phyloP scores from a whole-genome alignment of 2,888 invertebrate species.

The Eubasilissa splendida region DNA sequence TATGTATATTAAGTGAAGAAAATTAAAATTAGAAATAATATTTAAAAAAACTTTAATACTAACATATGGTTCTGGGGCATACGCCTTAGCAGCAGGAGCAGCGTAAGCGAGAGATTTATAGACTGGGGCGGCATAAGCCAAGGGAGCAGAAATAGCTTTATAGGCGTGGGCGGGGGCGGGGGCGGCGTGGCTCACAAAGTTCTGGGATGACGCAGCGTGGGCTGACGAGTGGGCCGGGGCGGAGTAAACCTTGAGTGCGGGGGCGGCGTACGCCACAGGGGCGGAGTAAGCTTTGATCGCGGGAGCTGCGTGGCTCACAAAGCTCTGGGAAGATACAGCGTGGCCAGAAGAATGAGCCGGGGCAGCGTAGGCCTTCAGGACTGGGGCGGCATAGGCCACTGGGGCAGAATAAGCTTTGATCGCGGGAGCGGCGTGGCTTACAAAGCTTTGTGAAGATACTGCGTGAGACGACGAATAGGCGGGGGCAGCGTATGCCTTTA shows the following conservation, averaged over 20 bases:
- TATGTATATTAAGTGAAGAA: too few relatives aligned
- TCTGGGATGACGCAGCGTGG: constrained; percentile 27
- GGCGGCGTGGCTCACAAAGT: constrained; percentile 36
- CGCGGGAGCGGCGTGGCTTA: constrained; percentile 37
- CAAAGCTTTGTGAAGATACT: constrained; percentile 56
- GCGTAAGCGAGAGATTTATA: constrained; percentile 1
- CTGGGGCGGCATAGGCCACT: constrained; percentile 62
- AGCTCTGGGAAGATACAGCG: constrained; percentile 52
- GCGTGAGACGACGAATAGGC: constrained; percentile 59
- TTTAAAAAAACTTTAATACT: background rate
- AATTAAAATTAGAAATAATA: too few relatives aligned
- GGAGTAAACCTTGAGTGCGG: constrained; percentile 56
- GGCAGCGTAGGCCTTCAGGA: constrained; percentile 61
- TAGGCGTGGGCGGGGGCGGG: constrained; percentile 36
- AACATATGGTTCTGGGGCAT: constrained; percentile 28
- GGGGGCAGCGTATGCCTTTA: constrained; percentile 62
- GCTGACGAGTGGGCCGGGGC: constrained; percentile 19
- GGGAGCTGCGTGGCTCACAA: constrained; percentile 50
- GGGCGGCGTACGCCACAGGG: constrained; percentile 62
- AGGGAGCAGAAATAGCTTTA: background rate
- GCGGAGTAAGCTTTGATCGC: constrained; percentile 63
- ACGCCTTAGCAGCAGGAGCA: background rate
- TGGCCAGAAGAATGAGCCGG: constrained; percentile 58
- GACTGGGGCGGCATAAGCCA: constrained; percentile 5
- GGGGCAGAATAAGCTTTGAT: constrained; percentile 62